Evolutionary conservation across 2,888 invertebrate genomes (phyloP), one percentile per base, ranked within the genome.

Genomic region (Amblyjoppa proteus): DNA sequence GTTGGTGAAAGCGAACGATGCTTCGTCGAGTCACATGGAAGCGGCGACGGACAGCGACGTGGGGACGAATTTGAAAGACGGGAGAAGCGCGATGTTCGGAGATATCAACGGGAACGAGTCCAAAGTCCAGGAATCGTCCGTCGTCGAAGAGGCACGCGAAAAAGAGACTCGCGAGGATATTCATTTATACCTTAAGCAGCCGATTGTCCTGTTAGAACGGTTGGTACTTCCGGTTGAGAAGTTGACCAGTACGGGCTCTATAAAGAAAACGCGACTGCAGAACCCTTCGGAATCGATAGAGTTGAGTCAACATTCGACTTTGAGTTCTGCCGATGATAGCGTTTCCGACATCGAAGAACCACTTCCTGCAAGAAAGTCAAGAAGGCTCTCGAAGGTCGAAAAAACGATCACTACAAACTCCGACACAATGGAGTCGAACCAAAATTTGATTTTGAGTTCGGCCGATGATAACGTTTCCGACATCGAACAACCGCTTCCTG

Each of bases 171-270:
- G 2, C 2, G 13, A 58, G 34, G 11, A 56, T 11, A 2, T 5
- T 66, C 75, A 11, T 75, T 28, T 9, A 2, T 1, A 6, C 0
- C 13, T 80, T 4, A 61, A 2, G 34, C 58, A 80, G 9, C 76
- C 85, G n/a, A 4, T 83, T 13, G 85, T 85, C 7, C 16, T 83
- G 41, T 34, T 85, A 11, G 41, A 79, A 38, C 70, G 76, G 45
- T 38, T 83, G 68, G 64, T 53, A 25, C 20, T 76, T 31, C 28
- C 49, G 1, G 31, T 61, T 7, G 61, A 16, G 6, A 61, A 31
- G 16, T 3, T 28, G 61, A 61, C 25, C 11, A 2, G 25, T 13
- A 28, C 4, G 25, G 31, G 4, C 11, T 13, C 3, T 1, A 31
- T 4, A 31, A 31, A 28, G 3, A 16, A 61, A 11, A 20, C 28